phyloP scores from a whole-genome alignment of 2,797 vertebrate genomes.

The Molossus alvarezi region DNA sequence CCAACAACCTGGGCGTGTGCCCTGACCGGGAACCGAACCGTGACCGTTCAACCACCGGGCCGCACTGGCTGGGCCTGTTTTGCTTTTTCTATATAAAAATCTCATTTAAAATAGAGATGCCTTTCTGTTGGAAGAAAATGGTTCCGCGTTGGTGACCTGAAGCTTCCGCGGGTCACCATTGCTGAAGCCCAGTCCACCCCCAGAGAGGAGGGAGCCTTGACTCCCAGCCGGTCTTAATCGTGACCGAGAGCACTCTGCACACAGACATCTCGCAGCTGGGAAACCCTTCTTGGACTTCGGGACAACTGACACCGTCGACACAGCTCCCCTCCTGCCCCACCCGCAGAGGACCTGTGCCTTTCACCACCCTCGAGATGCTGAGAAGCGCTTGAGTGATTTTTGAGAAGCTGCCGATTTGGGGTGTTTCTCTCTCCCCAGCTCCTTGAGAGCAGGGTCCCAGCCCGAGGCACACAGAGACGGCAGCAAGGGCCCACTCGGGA shows the following conservation, averaged over 20 bases:
- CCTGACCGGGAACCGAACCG: no score
- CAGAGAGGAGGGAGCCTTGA: not conserved
- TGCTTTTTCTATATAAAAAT: not conserved
- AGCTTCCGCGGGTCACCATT: not conserved
- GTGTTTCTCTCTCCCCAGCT: not conserved
- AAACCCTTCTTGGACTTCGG: not conserved
- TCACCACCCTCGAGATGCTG: not conserved
- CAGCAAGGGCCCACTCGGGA: rapidly evolving
- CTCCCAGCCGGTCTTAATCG: not conserved
- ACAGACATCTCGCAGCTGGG: not conserved
- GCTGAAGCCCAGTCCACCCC: not conserved
- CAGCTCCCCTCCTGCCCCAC: not conserved
- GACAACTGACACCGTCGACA: no score
- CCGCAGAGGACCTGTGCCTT: rapidly evolving
- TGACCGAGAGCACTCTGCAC: not conserved
- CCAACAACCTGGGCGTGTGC: no score
- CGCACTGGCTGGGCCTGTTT: not conserved
- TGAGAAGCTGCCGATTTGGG: not conserved
- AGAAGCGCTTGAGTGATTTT: not conserved
- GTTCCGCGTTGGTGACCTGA: rapidly evolving
- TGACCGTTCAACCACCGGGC: no score
- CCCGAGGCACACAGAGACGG: not conserved
- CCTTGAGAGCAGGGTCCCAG: not conserved
- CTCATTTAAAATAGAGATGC: not conserved
- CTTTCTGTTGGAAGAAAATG: not conserved